Base-by-base conservation (phyloP, 2,888 invertebrate genomes). In the Drosophila infuscata region DNA sequence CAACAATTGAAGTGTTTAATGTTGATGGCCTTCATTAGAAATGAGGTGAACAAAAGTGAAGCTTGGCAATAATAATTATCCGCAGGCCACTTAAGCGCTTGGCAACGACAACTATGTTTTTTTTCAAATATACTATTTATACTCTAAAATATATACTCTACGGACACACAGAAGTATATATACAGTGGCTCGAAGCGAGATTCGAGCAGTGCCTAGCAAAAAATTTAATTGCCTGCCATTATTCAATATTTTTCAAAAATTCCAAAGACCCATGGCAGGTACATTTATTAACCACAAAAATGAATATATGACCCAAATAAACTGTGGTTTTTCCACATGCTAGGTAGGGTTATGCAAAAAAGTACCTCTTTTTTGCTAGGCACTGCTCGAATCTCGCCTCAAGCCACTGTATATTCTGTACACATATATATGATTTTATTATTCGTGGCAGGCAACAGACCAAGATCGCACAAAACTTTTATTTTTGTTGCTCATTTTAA, bases 1-100 rank as follows among this genome's bases (percentile, higher is more conserved):
- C 53, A 15, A 35, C 56, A 43, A 58, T 59, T 60, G 29, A 65
- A 66, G 54, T 54, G 35, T 63, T 17, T 25, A 38, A 7, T 29
- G 66, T 36, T 74, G 76, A 72, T 74, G 70, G 70, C 76, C 62
- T 82, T 70, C 73, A 20, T 12, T 67, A 71, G 59, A 63, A 59
- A 15, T 57, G 25, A 32, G 36, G 32, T 32, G 49, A 48, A 35
- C 69, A 54, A 59, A 46, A 58, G 48, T 36, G 51, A 54, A 43
- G 30, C 63, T 52, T 20, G 12, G 25, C 17, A 52, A 38, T 36
- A 56, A 29, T n/a, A 12, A 41, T 62, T 54, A 46, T 46, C 56
- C 12, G 15, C 46, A 33, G 20, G 56, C 51, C 61, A 74, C 58
- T 67, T 67, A 20, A 57, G 63, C 46, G 70, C 83, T 69, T 76